Evolutionary conservation across 1,140 invertebrate genomes (phyloP), one percentile per base, ranked within the genome.

Genomic region (Ctenoplectra terminalis): DNA sequence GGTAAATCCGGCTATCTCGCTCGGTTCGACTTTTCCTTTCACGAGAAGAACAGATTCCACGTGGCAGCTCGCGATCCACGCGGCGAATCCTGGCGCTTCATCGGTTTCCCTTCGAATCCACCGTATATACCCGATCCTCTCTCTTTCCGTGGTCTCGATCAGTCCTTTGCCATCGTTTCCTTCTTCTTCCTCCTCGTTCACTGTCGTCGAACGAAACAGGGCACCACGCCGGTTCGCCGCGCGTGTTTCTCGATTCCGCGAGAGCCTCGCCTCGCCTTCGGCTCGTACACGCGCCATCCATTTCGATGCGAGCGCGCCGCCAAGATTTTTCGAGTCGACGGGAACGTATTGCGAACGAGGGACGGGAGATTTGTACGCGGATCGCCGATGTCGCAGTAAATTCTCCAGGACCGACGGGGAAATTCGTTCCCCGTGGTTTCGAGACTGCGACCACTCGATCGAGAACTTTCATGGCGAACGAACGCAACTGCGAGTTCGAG

Each of bases 21-120:
- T 90, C 23, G 2, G 20, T 80, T 75, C 78, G 81, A 87, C 91
- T 93, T 93, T 92, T 90, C 92, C 93, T 93, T 91, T 93, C 90
- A 86, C 85, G 87, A 90, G 89, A 91, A 85, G 50, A 56, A 86
- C 60, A 23, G 43, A 70, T 74, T 66, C 63, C 79, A 37, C 61
- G 66, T 48, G 76, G 50, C 69, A 79, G 48, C 40, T 34, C n/a
- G 69, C 34, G 61, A 85, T 37, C 40, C 29, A 60, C 52, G 34
- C 11, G 31, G 60, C 11, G 11, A 37, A 37, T 3, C 60, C 0
- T 37, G 73, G 11, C 64, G 64, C 64, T 46, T 29, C 64, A 43
- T 66, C 64, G 40, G 31, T 40, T 7, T 26, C n/a, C 8, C 26
- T 66, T 15, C n/a, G n/a, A n/a, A n/a, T n/a, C n/a, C n/a, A n/a